Evolutionary conservation across 2,888 invertebrate genomes (phyloP), one percentile per base, ranked within the genome.

Genomic region (Trissonchulus latispiculum): DNA sequence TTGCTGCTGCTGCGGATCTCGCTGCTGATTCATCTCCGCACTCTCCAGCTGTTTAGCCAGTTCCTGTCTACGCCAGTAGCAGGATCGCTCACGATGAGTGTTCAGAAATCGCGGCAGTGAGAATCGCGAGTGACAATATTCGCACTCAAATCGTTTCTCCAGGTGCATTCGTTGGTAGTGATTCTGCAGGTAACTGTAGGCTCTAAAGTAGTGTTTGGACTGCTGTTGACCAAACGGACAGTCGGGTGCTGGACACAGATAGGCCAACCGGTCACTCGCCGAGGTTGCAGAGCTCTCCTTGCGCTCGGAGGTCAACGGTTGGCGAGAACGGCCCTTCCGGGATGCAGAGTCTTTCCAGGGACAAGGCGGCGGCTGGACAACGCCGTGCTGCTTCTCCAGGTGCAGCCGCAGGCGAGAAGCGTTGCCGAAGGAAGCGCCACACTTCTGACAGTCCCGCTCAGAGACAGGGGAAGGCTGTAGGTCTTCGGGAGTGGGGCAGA

Each of bases 111-210:
- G n/a, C 3, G 3, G 3, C 64, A 62, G 31, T n/a, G 15, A 18
- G n/a, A 62, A 62, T 3, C 29, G 15, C 3, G 64, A 15, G 15
- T 62, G 15, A 31, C 64, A 62, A 23, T 3, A 15, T 3, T 62
- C 31, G n/a, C 64, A 62, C 8, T n/a, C 3, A 31, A 62, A 62
- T 62, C 28, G 64, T 62, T 62, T 62, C 64, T 62, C 64, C 64
- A 29, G 8, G n/a, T 62, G 64, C 3, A 3, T 15, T 29, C 31
- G 15, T 29, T 31, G 28, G 28, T n/a, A 62, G 28, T 62, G 64
- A 8, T 62, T 8, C 3, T n/a, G n/a, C 28, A 62, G 28, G 64
- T 62, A 29, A n/a, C 15, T 29, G 8, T n/a, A 62, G 15, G 3
- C 29, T 3, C 8, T 8, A 31, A 62, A 62, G 8, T 3, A 62